Percentiles rank a stretch among this genome's conserved stretches.
Conservation (phyloP, 1,140 invertebrate genomes). For the Drosophila jambulina region DNA sequence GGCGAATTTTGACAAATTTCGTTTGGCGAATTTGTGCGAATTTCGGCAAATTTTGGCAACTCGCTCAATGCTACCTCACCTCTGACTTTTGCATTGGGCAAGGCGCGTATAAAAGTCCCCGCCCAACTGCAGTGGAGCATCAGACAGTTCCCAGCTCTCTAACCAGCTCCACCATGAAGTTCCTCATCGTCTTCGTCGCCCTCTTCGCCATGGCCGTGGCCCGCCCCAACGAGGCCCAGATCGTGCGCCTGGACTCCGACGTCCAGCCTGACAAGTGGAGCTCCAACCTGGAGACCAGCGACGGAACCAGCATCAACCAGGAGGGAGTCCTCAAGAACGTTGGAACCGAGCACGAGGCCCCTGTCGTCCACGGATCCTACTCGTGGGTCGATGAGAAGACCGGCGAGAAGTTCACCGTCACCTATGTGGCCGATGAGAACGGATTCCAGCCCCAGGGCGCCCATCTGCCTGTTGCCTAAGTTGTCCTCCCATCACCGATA, state of each 20-base stretch:
- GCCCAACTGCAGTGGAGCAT: conserved; percentile 42
- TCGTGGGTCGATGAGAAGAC: conserved; percentile 50
- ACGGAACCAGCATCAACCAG: conserved; percentile 87
- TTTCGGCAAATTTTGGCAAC: conserved; percentile 5
- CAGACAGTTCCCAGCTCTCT: conserved; percentile 46
- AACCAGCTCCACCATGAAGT: conserved; percentile 65
- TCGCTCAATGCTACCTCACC: conserved; percentile 20
- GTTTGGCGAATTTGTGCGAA: conserved; percentile 4
- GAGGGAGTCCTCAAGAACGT: not conserved
- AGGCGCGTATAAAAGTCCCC: conserved; percentile 39
- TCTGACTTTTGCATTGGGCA: conserved; percentile 43
- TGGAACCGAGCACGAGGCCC: conserved; percentile 56
- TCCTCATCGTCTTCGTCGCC: conserved; percentile 54
- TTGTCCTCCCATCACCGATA: not conserved
- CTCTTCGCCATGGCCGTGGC: conserved; percentile 60
- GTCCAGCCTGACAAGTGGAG: conserved; percentile 21
- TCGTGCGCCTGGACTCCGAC: conserved; percentile 6
- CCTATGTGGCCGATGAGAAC: conserved; percentile 85
- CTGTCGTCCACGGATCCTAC: conserved; percentile 54
- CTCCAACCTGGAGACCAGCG: conserved; percentile 85
- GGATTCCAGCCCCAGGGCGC: conserved; percentile 89
- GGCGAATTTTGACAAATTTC: conserved; percentile 10
- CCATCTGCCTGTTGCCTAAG: conserved; percentile 85
- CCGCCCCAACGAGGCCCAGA: conserved; percentile 14
- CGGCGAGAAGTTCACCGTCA: conserved; percentile 53